Evolutionary conservation across 2,888 invertebrate species (phyloP).

Genomic region (Lamellibrachia columna): DNA sequence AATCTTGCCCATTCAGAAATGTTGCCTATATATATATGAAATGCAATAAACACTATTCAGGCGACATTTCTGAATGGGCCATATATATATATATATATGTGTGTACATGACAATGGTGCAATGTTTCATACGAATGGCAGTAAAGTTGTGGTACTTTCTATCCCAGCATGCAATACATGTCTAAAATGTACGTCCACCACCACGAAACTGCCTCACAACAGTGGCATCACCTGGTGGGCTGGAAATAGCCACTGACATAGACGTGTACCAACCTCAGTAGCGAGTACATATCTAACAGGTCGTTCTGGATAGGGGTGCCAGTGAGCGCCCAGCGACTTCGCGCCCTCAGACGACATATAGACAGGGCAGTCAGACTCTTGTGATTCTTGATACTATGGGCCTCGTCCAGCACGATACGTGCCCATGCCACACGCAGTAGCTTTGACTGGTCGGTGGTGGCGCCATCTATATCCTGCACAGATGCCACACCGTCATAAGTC

Average conservation of each 20-base stretch:
- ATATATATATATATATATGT: too few species aligned
- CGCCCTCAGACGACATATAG: constrained; percentile 75
- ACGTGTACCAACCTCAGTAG: constrained; percentile 58
- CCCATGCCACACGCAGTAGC: constrained; percentile 80
- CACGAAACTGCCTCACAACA: not conserved
- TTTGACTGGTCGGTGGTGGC: constrained; percentile 40
- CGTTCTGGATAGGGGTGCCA: constrained; percentile 95
- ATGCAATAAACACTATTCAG: too few species aligned
- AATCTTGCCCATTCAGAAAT: too few species aligned
- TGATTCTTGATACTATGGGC: constrained; percentile 91
- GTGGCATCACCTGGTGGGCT: not conserved
- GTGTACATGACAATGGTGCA: too few species aligned
- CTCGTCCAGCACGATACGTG: constrained; percentile 89
- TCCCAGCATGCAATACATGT: too few species aligned
- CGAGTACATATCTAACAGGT: constrained; percentile 76
- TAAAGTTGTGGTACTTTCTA: too few species aligned
- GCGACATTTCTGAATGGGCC: too few species aligned
- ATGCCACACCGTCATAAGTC: not conserved
- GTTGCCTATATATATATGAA: too few species aligned
- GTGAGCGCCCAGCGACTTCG: constrained; percentile 85
- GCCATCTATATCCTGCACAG: constrained; percentile 7
- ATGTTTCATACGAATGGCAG: too few species aligned
- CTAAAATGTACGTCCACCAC: not conserved
- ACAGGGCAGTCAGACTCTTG: constrained; percentile 79
- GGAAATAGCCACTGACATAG: not conserved